phyloP scores from a whole-genome alignment of 2,888 invertebrate species.

The Drosophila infuscata region DNA sequence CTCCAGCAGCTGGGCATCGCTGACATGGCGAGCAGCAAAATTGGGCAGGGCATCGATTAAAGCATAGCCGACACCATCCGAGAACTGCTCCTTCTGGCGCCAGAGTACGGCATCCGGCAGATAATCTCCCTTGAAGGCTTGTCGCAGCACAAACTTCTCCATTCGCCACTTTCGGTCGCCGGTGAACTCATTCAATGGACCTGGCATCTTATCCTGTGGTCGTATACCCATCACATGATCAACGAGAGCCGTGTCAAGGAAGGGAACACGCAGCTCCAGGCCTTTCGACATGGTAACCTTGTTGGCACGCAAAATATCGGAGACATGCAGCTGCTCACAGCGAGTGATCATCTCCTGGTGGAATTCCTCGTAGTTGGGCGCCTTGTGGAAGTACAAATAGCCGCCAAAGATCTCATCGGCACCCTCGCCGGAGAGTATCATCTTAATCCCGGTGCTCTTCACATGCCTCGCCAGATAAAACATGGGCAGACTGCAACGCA shows the following conservation, averaged over 20 bases:
- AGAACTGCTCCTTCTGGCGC: slow-evolving; percentile 96
- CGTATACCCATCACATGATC: slow-evolving; percentile 91
- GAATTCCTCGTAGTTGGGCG: slow-evolving; percentile 89
- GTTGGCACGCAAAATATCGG: slow-evolving; percentile 92
- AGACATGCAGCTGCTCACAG: slow-evolving; percentile 91
- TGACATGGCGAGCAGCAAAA: slow-evolving; percentile 87
- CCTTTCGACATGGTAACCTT: slow-evolving; percentile 90
- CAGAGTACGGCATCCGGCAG: slow-evolving; percentile 94
- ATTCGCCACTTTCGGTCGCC: slow-evolving; percentile 64
- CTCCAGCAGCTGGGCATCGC: slow-evolving; percentile 86
- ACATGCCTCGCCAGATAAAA: slow-evolving; percentile 92
- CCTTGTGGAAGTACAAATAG: slow-evolving; percentile 96
- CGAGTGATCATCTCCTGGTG: slow-evolving; percentile 90
- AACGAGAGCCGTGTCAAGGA: slow-evolving; percentile 93
- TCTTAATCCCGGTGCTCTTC: slow-evolving; percentile 92
- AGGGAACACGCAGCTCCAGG: slow-evolving; percentile 94
- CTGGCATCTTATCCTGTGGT: slow-evolving; percentile 88
- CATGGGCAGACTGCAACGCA: slow-evolving; percentile 87
- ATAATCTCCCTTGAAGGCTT: slow-evolving; percentile 90
- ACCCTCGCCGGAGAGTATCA: slow-evolving; percentile 96
- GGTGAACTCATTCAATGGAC: slow-evolving; percentile 60
- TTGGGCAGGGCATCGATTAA: slow-evolving; percentile 79
- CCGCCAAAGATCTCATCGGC: slow-evolving; percentile 98
- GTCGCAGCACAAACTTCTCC: slow-evolving; percentile 93
- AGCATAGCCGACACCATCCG: slow-evolving; percentile 82